Evolutionary conservation across 2,797 vertebrate genomes (phyloP).

Genomic region (Pantherophis vulpinus): DNA sequence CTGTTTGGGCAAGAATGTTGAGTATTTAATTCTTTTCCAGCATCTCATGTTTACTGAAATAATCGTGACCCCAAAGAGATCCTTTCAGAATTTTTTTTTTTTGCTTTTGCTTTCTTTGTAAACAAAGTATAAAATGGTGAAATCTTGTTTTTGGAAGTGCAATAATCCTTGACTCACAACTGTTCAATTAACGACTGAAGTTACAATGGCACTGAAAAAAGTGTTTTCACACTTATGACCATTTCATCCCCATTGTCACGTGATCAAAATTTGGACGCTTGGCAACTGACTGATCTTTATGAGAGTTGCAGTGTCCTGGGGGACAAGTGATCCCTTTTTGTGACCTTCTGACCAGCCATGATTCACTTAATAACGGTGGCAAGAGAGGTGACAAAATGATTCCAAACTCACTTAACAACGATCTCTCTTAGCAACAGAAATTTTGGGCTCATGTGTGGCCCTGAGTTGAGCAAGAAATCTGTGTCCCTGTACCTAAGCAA

Average conservation of each 20-base stretch:
- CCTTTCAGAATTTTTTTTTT: neutral
- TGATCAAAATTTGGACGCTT: neutral
- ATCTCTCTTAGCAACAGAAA: neutral
- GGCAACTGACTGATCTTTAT: neutral
- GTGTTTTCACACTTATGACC: neutral
- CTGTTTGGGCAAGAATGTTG: slow-evolving; percentile 50
- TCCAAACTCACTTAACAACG: neutral
- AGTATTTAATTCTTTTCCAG: slow-evolving; percentile 51
- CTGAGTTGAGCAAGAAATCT: neutral
- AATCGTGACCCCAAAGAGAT: neutral
- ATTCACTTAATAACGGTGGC: neutral
- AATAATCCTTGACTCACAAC: neutral
- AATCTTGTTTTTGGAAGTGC: neutral
- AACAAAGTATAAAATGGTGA: neutral
- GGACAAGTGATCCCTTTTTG: neutral
- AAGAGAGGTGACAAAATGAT: neutral
- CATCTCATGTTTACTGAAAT: slow-evolving; percentile 30
- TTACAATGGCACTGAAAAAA: neutral
- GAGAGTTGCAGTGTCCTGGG: neutral
- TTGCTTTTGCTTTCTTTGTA: slow-evolving; percentile 21
- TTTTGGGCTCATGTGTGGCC: neutral
- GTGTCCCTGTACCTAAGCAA: neutral
- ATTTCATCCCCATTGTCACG: neutral
- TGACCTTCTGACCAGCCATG: neutral
- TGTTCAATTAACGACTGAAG: neutral